These are phyloP conservation scores for Ceratoteleas bidentatus DNA, from an alignment of 1,140 invertebrate species.

Conservation along the genomic window DNA sequence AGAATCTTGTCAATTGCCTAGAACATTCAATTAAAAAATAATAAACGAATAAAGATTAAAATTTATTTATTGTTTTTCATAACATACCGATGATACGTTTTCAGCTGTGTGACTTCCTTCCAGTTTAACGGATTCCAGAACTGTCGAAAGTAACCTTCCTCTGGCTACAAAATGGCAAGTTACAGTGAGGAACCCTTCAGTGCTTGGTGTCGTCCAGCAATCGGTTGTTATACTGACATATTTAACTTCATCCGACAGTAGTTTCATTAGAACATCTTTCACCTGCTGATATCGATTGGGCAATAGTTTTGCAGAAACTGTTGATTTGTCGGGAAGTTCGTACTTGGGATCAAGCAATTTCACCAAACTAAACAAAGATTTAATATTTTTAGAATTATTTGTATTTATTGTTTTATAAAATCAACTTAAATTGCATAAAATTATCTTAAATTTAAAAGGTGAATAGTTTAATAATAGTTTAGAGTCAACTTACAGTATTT, in stretches of 20 bases:
- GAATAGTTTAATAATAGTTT: background rate
- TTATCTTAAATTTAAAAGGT: too few relatives aligned
- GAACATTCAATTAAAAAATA: background rate
- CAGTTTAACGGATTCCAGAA: slow-evolving; percentile 10
- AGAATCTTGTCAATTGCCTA: slow-evolving; percentile 5
- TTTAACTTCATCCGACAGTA: background rate
- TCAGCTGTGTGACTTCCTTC: slow-evolving; percentile 18
- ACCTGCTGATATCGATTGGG: slow-evolving; percentile 2
- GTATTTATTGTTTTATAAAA: slow-evolving; percentile 1
- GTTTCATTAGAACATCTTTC: background rate
- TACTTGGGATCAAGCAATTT: slow-evolving; percentile 17
- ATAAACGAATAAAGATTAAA: background rate
- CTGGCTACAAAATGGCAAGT: slow-evolving; percentile 14
- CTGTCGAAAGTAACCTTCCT: slow-evolving; percentile 5
- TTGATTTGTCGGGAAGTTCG: slow-evolving; percentile 18
- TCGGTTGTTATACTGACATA: slow-evolving; percentile 14
- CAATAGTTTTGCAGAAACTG: background rate
- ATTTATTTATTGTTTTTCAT: background rate
- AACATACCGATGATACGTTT: slow-evolving; percentile 13
- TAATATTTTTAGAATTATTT: background rate
- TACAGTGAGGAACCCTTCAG: slow-evolving; percentile 14
- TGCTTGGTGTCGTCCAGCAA: slow-evolving; percentile 10
- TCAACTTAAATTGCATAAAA: slow-evolving; percentile 1
- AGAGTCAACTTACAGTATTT: too few relatives aligned
- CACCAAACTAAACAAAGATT: slow-evolving; percentile 1